Percentiles rank a stretch among this genome's conserved stretches.
phyloP scores from a whole-genome alignment of 1,140 invertebrate species.

The Lepeophtheirus salmonis region DNA sequence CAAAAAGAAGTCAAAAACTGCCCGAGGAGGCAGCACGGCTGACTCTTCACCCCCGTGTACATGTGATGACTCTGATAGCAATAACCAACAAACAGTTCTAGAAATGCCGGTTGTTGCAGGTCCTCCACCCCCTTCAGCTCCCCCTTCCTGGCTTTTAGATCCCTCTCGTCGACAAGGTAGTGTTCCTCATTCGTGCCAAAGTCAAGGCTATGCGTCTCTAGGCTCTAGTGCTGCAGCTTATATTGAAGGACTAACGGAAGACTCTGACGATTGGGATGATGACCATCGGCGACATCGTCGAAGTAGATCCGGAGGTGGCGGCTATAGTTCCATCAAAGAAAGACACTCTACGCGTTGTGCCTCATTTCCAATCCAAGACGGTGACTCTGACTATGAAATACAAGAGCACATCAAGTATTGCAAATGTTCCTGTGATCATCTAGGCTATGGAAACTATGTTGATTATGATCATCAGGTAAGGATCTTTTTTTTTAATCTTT shows the following conservation, averaged over 20 bases:
- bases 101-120: not conserved
- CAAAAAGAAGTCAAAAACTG: not conserved
- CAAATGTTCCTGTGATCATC: slow-evolving; percentile 23
- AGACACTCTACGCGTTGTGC: not conserved
- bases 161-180: not conserved
- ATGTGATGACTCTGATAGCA: not conserved
- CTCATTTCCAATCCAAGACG: not conserved
- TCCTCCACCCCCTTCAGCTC: not conserved
- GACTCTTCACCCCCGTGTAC: not conserved
- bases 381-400: not conserved
- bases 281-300: not conserved
- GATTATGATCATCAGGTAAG: not conserved
- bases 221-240: not conserved
- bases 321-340: not conserved
- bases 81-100: not conserved
- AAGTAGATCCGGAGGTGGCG: not conserved
- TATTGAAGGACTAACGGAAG: not conserved
- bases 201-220: not conserved
- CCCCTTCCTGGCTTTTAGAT: not conserved
- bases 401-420: slow-evolving; percentile 21
- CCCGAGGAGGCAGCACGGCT: not conserved
- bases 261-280: not conserved
- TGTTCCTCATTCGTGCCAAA: not conserved
- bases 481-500: no score
- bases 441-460: slow-evolving; percentile 23